These are phyloP conservation scores for Glaucopsyche alexis DNA, from an alignment of 2,888 invertebrate genomes.

Conservation along the genomic window DNA sequence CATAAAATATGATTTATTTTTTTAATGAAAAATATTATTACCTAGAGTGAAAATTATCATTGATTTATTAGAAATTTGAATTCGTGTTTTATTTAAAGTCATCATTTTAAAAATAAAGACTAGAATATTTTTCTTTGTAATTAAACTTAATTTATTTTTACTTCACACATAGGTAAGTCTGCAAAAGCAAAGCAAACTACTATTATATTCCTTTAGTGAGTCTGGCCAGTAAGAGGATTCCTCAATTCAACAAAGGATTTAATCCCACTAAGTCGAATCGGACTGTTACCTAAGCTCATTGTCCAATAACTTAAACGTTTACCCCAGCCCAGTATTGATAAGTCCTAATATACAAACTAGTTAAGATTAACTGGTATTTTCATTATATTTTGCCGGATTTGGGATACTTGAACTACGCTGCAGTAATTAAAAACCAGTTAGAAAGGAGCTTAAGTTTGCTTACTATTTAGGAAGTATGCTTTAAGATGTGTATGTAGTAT, in stretches of 20 bases:
- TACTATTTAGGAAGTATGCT: no score
- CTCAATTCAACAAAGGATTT: slow-evolving; percentile 21
- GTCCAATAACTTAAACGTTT: slow-evolving; percentile 10
- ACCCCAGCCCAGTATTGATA: neutral
- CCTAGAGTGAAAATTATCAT: no score
- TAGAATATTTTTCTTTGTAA: no score
- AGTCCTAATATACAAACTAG: neutral
- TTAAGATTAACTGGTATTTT: neutral
- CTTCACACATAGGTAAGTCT: no score
- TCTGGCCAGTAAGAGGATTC: slow-evolving; percentile 8
- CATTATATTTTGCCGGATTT: neutral
- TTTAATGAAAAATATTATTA: no score
- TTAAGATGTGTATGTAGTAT: no score
- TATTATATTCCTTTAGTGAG: slow-evolving; percentile 1
- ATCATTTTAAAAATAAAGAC: no score
- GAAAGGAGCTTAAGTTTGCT: neutral
- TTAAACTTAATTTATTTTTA: no score
- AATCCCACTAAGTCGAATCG: slow-evolving; percentile 16
- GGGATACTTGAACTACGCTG: neutral
- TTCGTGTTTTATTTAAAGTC: no score
- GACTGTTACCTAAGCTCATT: slow-evolving; percentile 6
- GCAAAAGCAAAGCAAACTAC: no score
- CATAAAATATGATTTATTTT: no score
- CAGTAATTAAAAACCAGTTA: neutral
- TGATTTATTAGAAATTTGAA: no score